Base-by-base conservation (phyloP, 2,888 invertebrate genomes). In the Leptopilina drosophilae region DNA sequence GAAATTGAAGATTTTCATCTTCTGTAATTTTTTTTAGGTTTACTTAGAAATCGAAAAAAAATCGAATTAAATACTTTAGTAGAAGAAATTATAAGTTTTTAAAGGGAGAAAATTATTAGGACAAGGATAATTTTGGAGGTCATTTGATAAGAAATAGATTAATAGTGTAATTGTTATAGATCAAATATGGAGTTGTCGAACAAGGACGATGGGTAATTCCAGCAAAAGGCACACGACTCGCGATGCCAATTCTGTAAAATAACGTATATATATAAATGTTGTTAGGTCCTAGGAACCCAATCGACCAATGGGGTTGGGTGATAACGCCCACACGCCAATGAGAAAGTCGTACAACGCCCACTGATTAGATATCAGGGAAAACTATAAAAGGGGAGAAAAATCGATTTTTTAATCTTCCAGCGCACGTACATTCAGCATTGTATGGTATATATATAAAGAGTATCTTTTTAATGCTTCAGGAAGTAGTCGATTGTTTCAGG, bases 261-360 rank as follows among this genome's bases (percentile, higher is more conserved):
- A 42, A 11, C 0, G 33, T 33, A 33, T 49, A 80, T 20, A 20
- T 79, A 73, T 80, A 75, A 82, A 84, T 64, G 77, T 49, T 59
- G 80, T 67, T 80, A 80, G 82, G 81, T 76, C 76, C 77, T 56
- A 79, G 76, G 67, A 76, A 66, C 64, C 75, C 67, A 79, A 59
- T 66, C 79, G 64, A 66, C 89, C 89, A 89, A 89, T 89, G 83
- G 83, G 82, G 81, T 40, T 49, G 69, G 81, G 81, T 84, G 87
- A 89, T 87, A 88, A 89, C 90, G 90, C 91, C 91, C 90, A 90
- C 90, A 87, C 87, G 81, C 90, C 90, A 91, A 91, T 90, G 84
- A 83, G 88, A 84, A 85, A 87, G 85, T 85, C 83, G 84, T 81
- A 87, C 84, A 87, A 90, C 91, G 91, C 91, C 91, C 91, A 90